Evolutionary conservation across 2,797 vertebrate species (phyloP).

Genomic region (Chaetodon trifasciatus): DNA sequence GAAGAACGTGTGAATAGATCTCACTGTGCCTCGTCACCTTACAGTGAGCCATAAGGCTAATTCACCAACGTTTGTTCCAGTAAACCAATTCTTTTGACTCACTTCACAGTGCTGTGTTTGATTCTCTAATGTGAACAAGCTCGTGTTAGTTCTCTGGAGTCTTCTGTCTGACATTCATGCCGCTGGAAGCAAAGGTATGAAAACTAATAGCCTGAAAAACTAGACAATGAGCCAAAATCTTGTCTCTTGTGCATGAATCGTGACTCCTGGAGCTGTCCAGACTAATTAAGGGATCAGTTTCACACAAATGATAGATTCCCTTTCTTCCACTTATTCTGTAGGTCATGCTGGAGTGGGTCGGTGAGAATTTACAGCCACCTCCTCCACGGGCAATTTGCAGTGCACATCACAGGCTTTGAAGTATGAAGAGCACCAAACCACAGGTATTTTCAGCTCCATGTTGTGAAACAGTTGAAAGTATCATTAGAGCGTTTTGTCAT

Average conservation of each 20-base stretch:
- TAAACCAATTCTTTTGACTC: background rate
- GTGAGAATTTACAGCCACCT: conserved; percentile 47
- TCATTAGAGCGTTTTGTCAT: conserved; percentile 39
- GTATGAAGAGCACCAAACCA: conserved; percentile 36
- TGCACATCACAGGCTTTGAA: conserved; percentile 37
- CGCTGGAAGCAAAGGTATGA: conserved; percentile 34
- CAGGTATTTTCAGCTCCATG: conserved; percentile 53
- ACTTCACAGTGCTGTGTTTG: conserved; percentile 8
- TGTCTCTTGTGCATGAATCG: conserved; percentile 32
- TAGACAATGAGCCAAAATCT: conserved; percentile 15
- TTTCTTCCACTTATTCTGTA: conserved; percentile 25
- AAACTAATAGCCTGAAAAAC: conserved; percentile 30
- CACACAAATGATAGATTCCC: conserved; percentile 52
- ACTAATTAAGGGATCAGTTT: conserved; percentile 48
- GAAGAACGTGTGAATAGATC: no score
- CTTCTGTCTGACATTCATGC: conserved; percentile 28
- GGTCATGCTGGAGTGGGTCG: conserved; percentile 16
- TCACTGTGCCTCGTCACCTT: background rate
- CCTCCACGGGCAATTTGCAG: conserved; percentile 45
- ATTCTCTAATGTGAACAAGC: conserved; percentile 8
- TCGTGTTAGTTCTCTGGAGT: conserved; percentile 22
- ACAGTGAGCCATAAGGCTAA: background rate
- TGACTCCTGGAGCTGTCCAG: conserved; percentile 28
- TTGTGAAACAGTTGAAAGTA: conserved; percentile 46
- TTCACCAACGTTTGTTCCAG: background rate